A percentile compares a stretch with the other conserved stretches of the same genome.
These are phyloP conservation scores for Cyanistes caeruleus DNA, from an alignment of 2,113 vertebrate genomes.

Conservation along the genomic window DNA sequence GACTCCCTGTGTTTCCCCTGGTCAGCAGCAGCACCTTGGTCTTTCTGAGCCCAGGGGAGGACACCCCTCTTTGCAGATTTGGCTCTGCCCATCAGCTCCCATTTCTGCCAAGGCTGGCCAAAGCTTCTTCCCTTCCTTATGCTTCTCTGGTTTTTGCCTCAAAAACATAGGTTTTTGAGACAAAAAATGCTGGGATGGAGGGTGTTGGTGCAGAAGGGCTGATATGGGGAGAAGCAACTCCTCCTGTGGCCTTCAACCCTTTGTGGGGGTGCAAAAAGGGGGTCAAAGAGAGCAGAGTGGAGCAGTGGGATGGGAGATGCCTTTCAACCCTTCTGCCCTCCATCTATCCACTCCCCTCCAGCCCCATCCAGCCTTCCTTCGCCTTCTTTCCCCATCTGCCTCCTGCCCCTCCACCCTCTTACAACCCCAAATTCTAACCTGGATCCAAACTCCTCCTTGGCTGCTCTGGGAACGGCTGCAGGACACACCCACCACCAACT, in stretches of 20 bases:
- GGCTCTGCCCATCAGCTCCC: background rate
- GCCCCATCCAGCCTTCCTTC: background rate
- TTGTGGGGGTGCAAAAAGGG: rapidly evolving
- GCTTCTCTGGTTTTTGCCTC: background rate
- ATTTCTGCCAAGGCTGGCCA: background rate
- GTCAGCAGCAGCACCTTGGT: background rate
- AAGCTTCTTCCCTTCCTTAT: background rate
- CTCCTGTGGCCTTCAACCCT: background rate
- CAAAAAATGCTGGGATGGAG: background rate
- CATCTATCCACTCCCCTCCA: background rate
- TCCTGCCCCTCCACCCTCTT: background rate
- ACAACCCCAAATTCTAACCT: background rate
- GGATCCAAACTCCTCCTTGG: background rate
- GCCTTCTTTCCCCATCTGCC: background rate
- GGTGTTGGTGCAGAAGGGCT: background rate
- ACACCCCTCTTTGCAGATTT: rapidly evolving
- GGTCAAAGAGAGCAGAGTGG: background rate
- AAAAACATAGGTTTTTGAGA: background rate
- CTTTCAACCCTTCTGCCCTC: background rate
- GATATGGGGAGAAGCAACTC: background rate
- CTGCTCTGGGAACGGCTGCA: background rate
- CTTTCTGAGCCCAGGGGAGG: background rate
- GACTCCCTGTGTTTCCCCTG: background rate
- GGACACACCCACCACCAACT: background rate
- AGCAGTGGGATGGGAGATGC: background rate